Percentiles rank a stretch among this genome's conserved stretches.
These are phyloP conservation scores for Patella caerulea DNA, from an alignment of 2,888 invertebrate species.

Conservation along the genomic window DNA sequence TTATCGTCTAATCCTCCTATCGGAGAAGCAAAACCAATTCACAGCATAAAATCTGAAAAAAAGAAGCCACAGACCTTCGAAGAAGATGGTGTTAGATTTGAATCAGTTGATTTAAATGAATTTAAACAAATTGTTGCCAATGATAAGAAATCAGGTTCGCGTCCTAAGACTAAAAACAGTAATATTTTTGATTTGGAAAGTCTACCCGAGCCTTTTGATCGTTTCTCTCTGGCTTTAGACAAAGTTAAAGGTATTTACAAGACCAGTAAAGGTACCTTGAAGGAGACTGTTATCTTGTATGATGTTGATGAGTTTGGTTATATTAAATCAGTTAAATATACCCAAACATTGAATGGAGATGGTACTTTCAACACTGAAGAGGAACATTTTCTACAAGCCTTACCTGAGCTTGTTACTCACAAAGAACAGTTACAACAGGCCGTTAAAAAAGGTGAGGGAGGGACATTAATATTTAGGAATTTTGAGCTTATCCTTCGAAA, in stretches of 20 bases:
- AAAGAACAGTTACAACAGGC: constrained; percentile 21
- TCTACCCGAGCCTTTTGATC: constrained; percentile 30
- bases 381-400: constrained; percentile 20
- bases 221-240: constrained; percentile 21
- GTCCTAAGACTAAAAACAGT: constrained; percentile 9
- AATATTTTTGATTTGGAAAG: constrained; percentile 13
- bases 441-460: constrained; percentile 20
- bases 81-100: constrained; percentile 1
- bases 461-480: no score
- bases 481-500: no score
- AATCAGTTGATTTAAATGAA: not conserved
- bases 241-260: constrained; percentile 25
- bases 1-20: no score
- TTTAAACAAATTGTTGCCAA: not conserved
- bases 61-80: not conserved
- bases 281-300: constrained; percentile 32
- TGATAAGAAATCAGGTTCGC: constrained; percentile 8
- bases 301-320: constrained; percentile 36
- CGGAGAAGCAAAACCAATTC: no score
- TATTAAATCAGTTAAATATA: constrained; percentile 31
- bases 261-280: constrained; percentile 24
- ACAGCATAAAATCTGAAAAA: no score
- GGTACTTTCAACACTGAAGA: constrained; percentile 25
- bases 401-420: constrained; percentile 22
- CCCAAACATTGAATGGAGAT: constrained; percentile 26